These are phyloP conservation scores for Hippasteria phrygiana DNA, from an alignment of 53 echinoderm and acorn worm species.

Conservation along the genomic window DNA sequence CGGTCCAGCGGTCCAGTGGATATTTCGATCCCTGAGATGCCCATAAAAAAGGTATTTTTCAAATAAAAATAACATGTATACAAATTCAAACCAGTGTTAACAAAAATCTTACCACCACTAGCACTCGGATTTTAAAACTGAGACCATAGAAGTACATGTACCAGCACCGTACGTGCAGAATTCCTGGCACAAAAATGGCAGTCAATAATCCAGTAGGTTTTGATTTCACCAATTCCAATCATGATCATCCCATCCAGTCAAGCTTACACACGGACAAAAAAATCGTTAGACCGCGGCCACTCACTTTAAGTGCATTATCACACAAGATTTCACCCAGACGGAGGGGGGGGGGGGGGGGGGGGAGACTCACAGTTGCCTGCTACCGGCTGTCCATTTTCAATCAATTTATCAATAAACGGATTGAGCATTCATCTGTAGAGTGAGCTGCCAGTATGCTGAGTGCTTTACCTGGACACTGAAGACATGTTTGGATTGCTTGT, in stretches of 20 bases:
- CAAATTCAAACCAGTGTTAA: no score
- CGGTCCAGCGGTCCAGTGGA: no score
- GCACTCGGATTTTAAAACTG: no score
- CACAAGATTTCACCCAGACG: background rate
- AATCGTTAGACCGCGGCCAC: background rate
- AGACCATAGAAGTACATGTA: background rate
- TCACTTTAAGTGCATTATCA: constrained; percentile 29
- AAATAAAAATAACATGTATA: no score
- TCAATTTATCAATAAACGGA: constrained; percentile 56
- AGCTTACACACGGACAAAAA: background rate
- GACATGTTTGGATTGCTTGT: background rate
- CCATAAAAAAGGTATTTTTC: no score
- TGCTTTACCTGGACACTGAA: background rate
- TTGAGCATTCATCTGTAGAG: background rate
- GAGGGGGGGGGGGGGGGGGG: background rate
- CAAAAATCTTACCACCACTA: no score
- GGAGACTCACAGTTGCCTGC: background rate
- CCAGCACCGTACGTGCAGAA: background rate
- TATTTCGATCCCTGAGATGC: no score
- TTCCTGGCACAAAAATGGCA: background rate
- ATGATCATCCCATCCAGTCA: background rate
- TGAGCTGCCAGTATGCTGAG: background rate
- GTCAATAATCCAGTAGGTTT: background rate
- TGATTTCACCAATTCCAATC: constrained; percentile 36
- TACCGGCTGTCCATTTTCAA: background rate